Percentiles rank a stretch among this genome's conserved stretches.
These are phyloP conservation scores for Pantala flavescens DNA, from an alignment of 1,140 invertebrate genomes.

Conservation along the genomic window DNA sequence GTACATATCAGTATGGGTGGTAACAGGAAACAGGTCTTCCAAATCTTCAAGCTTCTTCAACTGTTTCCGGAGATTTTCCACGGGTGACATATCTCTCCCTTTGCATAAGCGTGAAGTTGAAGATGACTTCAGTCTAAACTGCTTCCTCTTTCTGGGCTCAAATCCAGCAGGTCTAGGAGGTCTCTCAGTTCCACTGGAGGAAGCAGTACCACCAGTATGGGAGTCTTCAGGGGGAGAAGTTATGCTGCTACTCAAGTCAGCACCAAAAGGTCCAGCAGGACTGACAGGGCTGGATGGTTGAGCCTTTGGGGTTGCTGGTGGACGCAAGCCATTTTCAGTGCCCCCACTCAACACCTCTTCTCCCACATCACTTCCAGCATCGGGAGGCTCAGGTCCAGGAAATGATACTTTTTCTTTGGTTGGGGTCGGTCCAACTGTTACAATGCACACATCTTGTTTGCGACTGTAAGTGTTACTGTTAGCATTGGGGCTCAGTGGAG, in stretches of 20 bases:
- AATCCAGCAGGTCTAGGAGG: background rate
- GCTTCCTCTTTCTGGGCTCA: background rate
- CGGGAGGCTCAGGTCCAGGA: background rate
- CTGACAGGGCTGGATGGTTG: background rate
- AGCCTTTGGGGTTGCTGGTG: background rate
- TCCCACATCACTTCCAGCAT: background rate
- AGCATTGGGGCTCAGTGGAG: background rate
- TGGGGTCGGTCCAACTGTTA: background rate
- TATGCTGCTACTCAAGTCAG: background rate
- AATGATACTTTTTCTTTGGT: background rate
- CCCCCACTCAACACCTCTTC: background rate
- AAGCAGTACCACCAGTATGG: background rate
- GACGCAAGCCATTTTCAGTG: background rate
- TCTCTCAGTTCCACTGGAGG: background rate
- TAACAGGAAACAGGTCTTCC: slow-evolving; percentile 62
- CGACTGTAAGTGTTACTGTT: background rate
- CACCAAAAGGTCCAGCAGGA: background rate
- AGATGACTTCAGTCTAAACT: slow-evolving; percentile 44
- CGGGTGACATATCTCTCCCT: slow-evolving; percentile 42
- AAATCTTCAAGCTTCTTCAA: slow-evolving; percentile 65
- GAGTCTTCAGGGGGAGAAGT: background rate
- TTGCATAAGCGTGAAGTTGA: slow-evolving; percentile 46
- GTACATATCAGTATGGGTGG: slow-evolving; percentile 52
- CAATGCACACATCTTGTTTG: background rate
- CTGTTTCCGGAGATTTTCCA: slow-evolving; percentile 64